A percentile compares a stretch with the other conserved stretches of the same genome.
Evolutionary conservation across 2,113 vertebrate genomes (phyloP).

Genomic region (Emydocephalus ijimae): DNA sequence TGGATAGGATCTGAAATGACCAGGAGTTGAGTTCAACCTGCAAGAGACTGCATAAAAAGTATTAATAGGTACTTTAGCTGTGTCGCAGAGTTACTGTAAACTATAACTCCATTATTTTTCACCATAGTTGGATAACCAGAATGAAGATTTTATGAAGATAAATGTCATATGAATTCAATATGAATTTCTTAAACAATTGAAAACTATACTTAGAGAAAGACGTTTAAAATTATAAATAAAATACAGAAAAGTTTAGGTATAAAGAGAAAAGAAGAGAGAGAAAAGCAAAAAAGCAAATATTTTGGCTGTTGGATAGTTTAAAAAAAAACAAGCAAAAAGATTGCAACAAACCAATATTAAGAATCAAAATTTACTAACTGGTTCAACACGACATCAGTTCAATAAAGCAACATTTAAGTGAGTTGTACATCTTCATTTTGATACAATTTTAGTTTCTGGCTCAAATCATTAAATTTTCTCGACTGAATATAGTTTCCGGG

Average conservation of each 20-base stretch:
- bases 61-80: background rate
- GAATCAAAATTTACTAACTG: slow-evolving; percentile 2
- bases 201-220: background rate
- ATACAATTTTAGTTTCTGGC: background rate
- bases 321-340: background rate
- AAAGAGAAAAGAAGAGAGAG: background rate
- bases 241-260: background rate
- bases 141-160: background rate
- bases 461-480: background rate
- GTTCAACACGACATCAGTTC: background rate
- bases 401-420: slow-evolving; percentile 30
- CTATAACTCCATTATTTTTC: background rate
- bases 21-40: background rate
- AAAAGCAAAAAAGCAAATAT: background rate
- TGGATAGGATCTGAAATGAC: background rate
- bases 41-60: background rate
- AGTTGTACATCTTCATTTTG: background rate
- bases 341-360: slow-evolving; percentile 4
- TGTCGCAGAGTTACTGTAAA: background rate
- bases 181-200: background rate
- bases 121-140: background rate
- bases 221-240: background rate
- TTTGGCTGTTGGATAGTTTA: background rate
- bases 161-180: background rate
- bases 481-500: background rate